A percentile compares a stretch with the other conserved stretches of the same genome.
phyloP scores from a whole-genome alignment of 2,888 invertebrate species.

The Chorisops tibialis region DNA sequence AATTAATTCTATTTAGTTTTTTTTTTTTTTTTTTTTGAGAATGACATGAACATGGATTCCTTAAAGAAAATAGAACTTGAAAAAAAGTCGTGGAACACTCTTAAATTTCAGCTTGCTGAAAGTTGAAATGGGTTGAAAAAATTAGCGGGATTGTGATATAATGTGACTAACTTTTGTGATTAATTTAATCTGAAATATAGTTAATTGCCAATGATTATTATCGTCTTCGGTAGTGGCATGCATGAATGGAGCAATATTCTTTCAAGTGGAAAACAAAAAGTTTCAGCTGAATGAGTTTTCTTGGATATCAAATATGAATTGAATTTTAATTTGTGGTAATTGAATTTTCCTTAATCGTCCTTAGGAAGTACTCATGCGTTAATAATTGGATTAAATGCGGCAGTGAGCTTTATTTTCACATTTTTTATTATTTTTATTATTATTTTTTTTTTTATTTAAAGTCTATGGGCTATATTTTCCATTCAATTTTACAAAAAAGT shows the following conservation, averaged over 20 bases:
- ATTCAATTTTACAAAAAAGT: no score
- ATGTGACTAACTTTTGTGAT: neutral
- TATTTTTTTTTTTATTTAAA: no score
- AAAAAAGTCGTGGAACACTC: neutral
- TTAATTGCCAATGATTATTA: neutral
- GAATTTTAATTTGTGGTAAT: conserved; percentile 8
- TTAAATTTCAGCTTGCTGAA: neutral
- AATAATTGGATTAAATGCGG: neutral
- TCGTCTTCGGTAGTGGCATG: neutral
- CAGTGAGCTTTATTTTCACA: no score
- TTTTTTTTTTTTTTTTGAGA: neutral
- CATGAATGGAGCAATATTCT: neutral
- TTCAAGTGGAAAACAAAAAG: conserved; percentile 1
- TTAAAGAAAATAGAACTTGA: no score
- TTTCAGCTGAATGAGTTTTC: conserved; percentile 14
- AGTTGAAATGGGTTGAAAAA: neutral
- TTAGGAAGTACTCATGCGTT: neutral
- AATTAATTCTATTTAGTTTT: no score
- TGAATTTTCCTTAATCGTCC: neutral
- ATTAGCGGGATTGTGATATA: conserved; percentile 8
- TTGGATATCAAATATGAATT: conserved; percentile 3
- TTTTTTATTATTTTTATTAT: no score
- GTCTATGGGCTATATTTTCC: no score
- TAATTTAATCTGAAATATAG: no score
- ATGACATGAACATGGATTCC: neutral